Conservation (phyloP, 1,140 invertebrate genomes). For the Apis florea region DNA sequence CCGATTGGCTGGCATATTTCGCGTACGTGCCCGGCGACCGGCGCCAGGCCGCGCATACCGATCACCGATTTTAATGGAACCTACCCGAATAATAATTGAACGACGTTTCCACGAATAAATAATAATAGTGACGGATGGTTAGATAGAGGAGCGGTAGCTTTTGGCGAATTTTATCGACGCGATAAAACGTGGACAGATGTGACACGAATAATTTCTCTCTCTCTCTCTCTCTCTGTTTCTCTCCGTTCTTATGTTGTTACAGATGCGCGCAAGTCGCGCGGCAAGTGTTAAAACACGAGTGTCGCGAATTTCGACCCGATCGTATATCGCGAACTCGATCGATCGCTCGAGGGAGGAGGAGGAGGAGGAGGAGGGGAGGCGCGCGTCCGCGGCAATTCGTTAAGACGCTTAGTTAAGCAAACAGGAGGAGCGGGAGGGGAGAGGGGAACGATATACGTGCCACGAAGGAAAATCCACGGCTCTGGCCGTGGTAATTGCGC, state of each 20-base stretch:
- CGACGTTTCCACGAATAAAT: not conserved
- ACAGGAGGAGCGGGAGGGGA: slow-evolving; percentile 60
- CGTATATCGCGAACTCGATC: not conserved
- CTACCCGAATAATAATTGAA: slow-evolving; percentile 31
- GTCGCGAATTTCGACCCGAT: slow-evolving; percentile 28
- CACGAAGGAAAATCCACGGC: slow-evolving; percentile 65
- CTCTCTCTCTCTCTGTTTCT: slow-evolving; percentile 1
- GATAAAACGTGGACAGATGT: slow-evolving; percentile 46
- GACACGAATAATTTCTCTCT: slow-evolving; percentile 47
- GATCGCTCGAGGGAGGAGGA: not conserved
- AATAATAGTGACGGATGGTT: not conserved
- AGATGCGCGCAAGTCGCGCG: slow-evolving; percentile 47
- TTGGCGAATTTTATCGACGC: not conserved
- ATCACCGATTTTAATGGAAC: slow-evolving; percentile 71
- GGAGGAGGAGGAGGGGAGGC: not conserved
- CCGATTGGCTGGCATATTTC: slow-evolving; percentile 69
- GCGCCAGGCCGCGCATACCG: slow-evolving; percentile 72
- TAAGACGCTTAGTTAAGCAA: slow-evolving; percentile 71
- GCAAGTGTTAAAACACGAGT: not conserved
- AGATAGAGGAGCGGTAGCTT: too few relatives aligned
- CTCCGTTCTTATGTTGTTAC: slow-evolving; percentile 55
- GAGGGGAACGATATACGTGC: slow-evolving; percentile 69
- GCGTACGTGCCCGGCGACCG: slow-evolving; percentile 70
- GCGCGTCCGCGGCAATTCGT: slow-evolving; percentile 63
- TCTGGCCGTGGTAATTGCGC: slow-evolving; percentile 64